phyloP scores from a whole-genome alignment of 92 coral and sea anemone species.

The Siderastrea siderea region DNA sequence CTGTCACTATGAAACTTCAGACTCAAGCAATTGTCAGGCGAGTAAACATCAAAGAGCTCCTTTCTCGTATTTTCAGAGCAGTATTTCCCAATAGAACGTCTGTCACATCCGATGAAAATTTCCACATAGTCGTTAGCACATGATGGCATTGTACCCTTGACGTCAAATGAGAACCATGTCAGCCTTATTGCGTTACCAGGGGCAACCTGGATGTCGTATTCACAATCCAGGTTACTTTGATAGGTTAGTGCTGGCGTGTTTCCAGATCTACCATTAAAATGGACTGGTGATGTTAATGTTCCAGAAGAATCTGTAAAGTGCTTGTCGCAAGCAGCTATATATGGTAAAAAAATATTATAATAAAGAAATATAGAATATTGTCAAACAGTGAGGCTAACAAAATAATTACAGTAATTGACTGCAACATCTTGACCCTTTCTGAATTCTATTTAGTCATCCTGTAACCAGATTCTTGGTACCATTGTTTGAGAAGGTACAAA shows the following conservation, averaged over 20 bases:
- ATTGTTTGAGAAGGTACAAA: no score
- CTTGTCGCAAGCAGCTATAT: neutral
- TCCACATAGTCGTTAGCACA: constrained; percentile 84
- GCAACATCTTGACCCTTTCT: no score
- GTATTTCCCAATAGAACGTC: constrained; percentile 70
- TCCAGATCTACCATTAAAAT: no score
- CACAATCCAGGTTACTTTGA: constrained; percentile 58
- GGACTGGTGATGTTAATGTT: constrained; percentile 17
- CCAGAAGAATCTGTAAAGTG: neutral
- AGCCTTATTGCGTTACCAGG: constrained; percentile 50
- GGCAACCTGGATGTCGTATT: constrained; percentile 55
- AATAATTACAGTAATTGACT: no score
- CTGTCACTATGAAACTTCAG: constrained; percentile 75
- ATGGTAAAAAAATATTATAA: no score
- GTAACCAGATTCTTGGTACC: no score
- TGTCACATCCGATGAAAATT: constrained; percentile 71
- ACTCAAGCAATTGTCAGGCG: constrained; percentile 73
- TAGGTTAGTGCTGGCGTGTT: neutral
- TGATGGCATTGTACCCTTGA: constrained; percentile 82
- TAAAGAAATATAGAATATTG: no score
- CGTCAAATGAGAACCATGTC: constrained; percentile 71
- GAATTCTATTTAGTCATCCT: no score
- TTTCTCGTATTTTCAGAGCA: constrained; percentile 55
- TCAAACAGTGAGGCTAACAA: no score
- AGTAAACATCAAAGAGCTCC: constrained; percentile 68